Percentiles rank a stretch among this genome's conserved stretches.
Evolutionary conservation across 1,140 invertebrate species (phyloP).

Genomic region (Drosophila sucinea): DNA sequence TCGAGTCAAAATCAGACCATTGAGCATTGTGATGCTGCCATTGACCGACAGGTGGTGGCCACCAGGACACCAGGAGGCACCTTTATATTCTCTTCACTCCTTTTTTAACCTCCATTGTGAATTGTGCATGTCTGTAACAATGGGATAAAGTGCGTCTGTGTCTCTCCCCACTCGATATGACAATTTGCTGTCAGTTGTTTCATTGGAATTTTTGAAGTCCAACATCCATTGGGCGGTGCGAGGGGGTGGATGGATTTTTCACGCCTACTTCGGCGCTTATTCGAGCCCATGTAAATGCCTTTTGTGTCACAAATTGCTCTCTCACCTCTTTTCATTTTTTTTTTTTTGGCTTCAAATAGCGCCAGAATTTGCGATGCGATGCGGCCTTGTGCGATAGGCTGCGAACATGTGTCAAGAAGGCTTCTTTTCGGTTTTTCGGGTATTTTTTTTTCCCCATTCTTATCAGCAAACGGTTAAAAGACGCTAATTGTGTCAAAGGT

Average conservation of each 20-base stretch:
- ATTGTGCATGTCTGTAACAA: conserved; percentile 66
- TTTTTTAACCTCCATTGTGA: conserved; percentile 33
- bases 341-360: conserved; percentile 13
- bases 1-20: conserved; percentile 15
- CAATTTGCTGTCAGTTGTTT: conserved; percentile 57
- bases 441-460: conserved; percentile 38
- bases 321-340: conserved; percentile 24
- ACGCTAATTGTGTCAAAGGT: conserved; percentile 73
- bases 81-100: not conserved
- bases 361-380: not conserved
- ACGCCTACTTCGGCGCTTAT: conserved; percentile 58
- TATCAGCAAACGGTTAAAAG: conserved; percentile 54
- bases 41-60: conserved; percentile 38
- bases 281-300: conserved; percentile 46
- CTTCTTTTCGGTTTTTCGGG: conserved; percentile 26
- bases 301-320: conserved; percentile 56
- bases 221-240: conserved; percentile 15
- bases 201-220: conserved; percentile 55
- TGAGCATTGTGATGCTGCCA: conserved; percentile 56
- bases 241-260: conserved; percentile 55
- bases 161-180: conserved; percentile 29
- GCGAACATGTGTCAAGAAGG: conserved; percentile 61
- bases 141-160: conserved; percentile 32
- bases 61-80: conserved; percentile 19
- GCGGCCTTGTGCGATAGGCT: conserved; percentile 29